A percentile compares a stretch with the other conserved stretches of the same genome.
These are phyloP conservation scores for Drosophila imparisetae DNA, from an alignment of 2,888 invertebrate genomes.

Conservation along the genomic window DNA sequence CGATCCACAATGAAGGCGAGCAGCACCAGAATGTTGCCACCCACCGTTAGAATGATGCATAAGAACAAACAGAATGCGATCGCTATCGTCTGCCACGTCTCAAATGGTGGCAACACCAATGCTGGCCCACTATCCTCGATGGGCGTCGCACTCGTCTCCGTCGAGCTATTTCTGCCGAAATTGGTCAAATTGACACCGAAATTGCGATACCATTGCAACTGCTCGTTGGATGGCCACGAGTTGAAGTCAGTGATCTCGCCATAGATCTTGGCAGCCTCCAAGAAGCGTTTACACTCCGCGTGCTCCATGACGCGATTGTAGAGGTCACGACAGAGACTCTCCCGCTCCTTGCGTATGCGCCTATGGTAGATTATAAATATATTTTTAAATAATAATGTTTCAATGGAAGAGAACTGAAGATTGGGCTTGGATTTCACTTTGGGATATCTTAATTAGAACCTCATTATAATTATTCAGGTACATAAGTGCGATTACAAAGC, in stretches of 20 bases:
- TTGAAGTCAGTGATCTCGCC: conserved; percentile 84
- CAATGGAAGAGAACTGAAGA: neutral
- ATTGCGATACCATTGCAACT: conserved; percentile 77
- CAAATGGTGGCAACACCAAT: conserved; percentile 92
- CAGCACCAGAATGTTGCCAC: conserved; percentile 97
- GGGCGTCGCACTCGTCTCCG: conserved; percentile 34
- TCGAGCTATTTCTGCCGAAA: conserved; percentile 59
- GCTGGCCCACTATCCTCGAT: conserved; percentile 79
- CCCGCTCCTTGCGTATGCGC: conserved; percentile 91
- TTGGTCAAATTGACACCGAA: conserved; percentile 76
- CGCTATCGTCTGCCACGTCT: conserved; percentile 94
- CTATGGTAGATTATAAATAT: conserved; percentile 67
- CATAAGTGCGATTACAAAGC: neutral
- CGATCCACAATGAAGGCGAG: conserved; percentile 97
- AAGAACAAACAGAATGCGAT: conserved; percentile 94
- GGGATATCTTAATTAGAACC: neutral
- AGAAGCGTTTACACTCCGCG: conserved; percentile 87
- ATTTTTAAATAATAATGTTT: neutral
- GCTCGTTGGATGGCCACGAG: conserved; percentile 81
- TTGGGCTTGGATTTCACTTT: fast-evolving
- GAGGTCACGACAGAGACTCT: conserved; percentile 89
- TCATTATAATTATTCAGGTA: neutral
- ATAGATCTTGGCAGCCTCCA: conserved; percentile 84
- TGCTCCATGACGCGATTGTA: conserved; percentile 87
- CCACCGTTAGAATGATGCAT: conserved; percentile 96